phyloP scores from a whole-genome alignment of 2,113 vertebrate species.

The Typhlomys cinereus region DNA sequence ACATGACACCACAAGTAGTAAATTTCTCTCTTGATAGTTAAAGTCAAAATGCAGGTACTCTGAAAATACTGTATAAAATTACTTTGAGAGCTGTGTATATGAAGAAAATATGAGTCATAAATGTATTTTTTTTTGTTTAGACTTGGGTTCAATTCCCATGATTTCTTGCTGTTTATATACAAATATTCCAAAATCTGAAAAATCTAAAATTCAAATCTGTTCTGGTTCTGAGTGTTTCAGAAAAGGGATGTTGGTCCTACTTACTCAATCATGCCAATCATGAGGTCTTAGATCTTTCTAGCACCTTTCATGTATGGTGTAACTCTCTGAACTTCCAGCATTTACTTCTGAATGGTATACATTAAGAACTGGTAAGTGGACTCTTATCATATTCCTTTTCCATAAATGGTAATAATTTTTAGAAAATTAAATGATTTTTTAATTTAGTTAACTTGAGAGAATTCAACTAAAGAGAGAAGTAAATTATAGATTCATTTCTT shows the following conservation, averaged over 20 bases:
- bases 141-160: not conserved
- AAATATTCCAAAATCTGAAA: not conserved
- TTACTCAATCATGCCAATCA: not conserved
- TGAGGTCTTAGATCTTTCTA: not conserved
- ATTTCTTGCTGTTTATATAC: not conserved
- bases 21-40: not conserved
- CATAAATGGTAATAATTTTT: not conserved
- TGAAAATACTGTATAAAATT: not conserved
- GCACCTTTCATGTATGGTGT: not conserved
- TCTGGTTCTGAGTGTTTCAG: too few relatives aligned
- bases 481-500: not conserved
- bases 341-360: not conserved
- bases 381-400: not conserved
- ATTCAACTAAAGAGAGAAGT: too few relatives aligned
- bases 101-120: not conserved
- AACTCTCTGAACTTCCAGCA: slow-evolving; percentile 1
- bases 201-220: not conserved
- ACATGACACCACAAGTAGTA: not conserved
- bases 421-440: slow-evolving; percentile 16
- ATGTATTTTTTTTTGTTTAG: not conserved
- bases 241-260: not conserved
- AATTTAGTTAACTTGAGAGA: too few relatives aligned
- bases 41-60: too few relatives aligned
- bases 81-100: not conserved
- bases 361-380: not conserved